A percentile compares a stretch with the other conserved stretches of the same genome.
Evolutionary conservation across 2,113 vertebrate genomes (phyloP).

Genomic region (Dendropsophus ebraccatus): DNA sequence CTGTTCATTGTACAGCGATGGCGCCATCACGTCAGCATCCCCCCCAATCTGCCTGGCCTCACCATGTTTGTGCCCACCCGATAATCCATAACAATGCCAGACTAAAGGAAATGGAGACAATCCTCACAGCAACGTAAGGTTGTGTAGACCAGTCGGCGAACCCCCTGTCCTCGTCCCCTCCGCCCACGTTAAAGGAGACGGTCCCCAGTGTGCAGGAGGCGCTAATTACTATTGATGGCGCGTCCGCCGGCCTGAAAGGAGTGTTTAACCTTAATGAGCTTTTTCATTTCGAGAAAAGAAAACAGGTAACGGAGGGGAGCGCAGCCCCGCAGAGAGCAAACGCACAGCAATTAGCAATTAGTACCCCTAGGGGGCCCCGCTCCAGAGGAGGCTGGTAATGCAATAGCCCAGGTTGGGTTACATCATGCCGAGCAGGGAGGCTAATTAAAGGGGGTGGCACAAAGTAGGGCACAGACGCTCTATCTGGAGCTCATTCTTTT

Average conservation of each 20-base stretch:
- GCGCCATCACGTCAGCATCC: too few species aligned
- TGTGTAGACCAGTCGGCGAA: background rate
- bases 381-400: slow-evolving; percentile 19
- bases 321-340: slow-evolving; percentile 39
- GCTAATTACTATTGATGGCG: background rate
- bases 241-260: slow-evolving; percentile 1
- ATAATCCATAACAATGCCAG: too few species aligned
- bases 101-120: too few species aligned
- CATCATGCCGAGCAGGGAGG: slow-evolving; percentile 32
- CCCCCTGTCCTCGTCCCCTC: background rate
- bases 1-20: too few species aligned
- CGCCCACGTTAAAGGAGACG: background rate
- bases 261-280: slow-evolving; percentile 57
- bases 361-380: slow-evolving; percentile 33
- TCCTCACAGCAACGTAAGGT: background rate
- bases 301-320: slow-evolving; percentile 24
- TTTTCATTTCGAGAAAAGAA: slow-evolving; percentile 34
- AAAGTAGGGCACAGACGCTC: slow-evolving; percentile 20
- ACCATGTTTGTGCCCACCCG: too few species aligned
- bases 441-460: slow-evolving; percentile 48
- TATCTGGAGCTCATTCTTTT: slow-evolving; percentile 21
- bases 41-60: too few species aligned
- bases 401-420: slow-evolving; percentile 24
- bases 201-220: background rate
- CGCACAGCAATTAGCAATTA: slow-evolving; percentile 54